Percentiles rank a stretch among this genome's conserved stretches.
Conservation (phyloP, 2,113 vertebrate species). For the Neofelis nebulosa region DNA sequence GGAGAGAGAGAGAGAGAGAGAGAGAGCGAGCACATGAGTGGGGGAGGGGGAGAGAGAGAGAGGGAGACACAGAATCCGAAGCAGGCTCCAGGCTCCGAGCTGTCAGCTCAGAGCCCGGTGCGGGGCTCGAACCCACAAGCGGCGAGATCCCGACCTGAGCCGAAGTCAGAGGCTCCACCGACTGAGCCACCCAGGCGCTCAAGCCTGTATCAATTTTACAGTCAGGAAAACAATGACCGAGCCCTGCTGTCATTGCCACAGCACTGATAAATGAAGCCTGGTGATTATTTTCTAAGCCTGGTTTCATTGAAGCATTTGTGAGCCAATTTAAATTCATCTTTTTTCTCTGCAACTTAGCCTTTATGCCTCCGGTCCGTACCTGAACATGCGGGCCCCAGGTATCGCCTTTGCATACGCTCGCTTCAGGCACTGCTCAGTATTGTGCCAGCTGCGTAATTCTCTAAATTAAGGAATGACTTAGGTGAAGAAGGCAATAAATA, state of each 20-base stretch:
- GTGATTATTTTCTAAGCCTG: neutral
- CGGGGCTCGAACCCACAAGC: too few species aligned
- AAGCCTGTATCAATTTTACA: neutral
- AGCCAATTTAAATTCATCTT: neutral
- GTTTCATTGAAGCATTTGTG: neutral
- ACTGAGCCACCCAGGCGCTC: too few species aligned
- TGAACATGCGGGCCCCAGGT: too few species aligned
- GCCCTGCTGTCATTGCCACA: fast-evolving
- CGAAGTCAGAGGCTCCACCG: too few species aligned
- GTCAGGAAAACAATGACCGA: neutral
- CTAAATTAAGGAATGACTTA: neutral
- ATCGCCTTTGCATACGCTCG: neutral
- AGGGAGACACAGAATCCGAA: too few species aligned
- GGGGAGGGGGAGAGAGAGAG: too few species aligned
- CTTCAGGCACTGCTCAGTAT: neutral
- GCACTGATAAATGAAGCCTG: neutral
- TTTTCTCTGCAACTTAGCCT: neutral
- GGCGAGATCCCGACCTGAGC: too few species aligned
- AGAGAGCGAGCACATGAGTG: fast-evolving
- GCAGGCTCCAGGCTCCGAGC: too few species aligned
- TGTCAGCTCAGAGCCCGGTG: too few species aligned
- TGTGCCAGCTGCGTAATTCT: fast-evolving
- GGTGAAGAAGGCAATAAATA: fast-evolving
- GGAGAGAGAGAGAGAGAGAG: too few species aligned
- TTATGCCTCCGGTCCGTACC: neutral